Evolutionary conservation across 1,140 invertebrate species (phyloP).

Genomic region (Physella acuta): DNA sequence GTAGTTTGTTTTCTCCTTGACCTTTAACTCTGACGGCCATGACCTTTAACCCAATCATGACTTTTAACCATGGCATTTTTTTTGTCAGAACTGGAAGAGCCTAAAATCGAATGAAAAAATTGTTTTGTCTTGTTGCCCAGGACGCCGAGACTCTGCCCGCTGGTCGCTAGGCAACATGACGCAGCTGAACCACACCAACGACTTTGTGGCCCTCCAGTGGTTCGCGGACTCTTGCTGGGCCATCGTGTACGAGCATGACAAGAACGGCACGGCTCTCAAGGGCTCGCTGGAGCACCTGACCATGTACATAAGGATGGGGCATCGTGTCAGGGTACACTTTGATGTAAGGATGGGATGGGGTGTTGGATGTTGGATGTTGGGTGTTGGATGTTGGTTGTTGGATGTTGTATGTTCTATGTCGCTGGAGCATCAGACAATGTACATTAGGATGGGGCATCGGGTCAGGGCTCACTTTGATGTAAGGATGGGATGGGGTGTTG

Average conservation of each 20-base stretch:
- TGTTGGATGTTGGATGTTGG: too few relatives aligned
- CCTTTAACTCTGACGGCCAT: too few relatives aligned
- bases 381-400: too few relatives aligned
- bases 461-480: slow-evolving; percentile 22
- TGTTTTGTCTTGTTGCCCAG: neutral
- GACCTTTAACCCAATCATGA: too few relatives aligned
- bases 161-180: slow-evolving; percentile 22
- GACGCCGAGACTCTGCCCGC: slow-evolving; percentile 26
- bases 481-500: neutral
- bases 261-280: neutral
- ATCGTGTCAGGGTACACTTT: slow-evolving; percentile 21
- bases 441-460: slow-evolving; percentile 25
- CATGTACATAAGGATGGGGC: slow-evolving; percentile 23
- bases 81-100: too few relatives aligned
- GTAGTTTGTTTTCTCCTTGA: too few relatives aligned
- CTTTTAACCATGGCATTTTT: too few relatives aligned
- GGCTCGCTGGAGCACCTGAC: slow-evolving; percentile 27
- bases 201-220: slow-evolving; percentile 30
- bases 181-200: slow-evolving; percentile 29
- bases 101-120: too few relatives aligned
- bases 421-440: slow-evolving; percentile 23
- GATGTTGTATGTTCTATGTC: too few relatives aligned
- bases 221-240: slow-evolving; percentile 28
- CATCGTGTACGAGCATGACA: slow-evolving; percentile 26
- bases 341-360: slow-evolving; percentile 4